Percentiles rank a stretch among this genome's conserved stretches.
Conservation (phyloP, 2,888 invertebrate species). For the Geophilus truncorum region DNA sequence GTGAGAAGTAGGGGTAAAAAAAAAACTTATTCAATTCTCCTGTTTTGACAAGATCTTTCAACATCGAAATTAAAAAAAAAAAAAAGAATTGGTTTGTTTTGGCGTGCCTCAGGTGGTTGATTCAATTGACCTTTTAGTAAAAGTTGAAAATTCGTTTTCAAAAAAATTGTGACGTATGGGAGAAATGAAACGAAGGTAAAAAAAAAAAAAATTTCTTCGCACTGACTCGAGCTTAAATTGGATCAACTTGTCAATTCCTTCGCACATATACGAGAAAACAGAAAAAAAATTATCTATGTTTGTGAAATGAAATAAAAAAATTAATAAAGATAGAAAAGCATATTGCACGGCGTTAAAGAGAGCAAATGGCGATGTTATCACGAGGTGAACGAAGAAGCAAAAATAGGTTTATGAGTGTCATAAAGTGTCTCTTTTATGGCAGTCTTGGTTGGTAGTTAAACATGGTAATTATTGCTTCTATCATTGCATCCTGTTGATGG, state of each 20-base stretch:
- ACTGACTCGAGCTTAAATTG: neutral
- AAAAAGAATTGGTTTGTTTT: neutral
- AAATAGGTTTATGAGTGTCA: neutral
- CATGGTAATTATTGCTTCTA: conserved; percentile 17
- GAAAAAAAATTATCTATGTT: too few relatives aligned
- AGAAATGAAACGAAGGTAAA: neutral
- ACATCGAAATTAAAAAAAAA: neutral
- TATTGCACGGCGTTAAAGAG: neutral
- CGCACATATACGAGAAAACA: neutral
- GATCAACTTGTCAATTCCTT: neutral
- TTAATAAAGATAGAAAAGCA: neutral
- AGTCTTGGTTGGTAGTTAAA: conserved; percentile 1
- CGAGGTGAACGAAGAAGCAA: neutral
- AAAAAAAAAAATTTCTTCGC: neutral
- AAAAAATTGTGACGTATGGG: neutral
- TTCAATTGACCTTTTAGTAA: neutral
- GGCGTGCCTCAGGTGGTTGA: neutral
- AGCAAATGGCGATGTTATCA: neutral
- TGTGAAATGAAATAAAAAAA: neutral
- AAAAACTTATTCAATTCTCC: neutral
- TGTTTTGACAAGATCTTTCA: neutral
- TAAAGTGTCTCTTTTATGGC: neutral
- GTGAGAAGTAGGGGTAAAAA: too few relatives aligned
- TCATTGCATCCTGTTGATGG: conserved; percentile 11
- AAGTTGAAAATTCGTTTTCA: neutral